Evolutionary conservation across 2,113 vertebrate species (phyloP).

Genomic region (Istiophorus platypterus): DNA sequence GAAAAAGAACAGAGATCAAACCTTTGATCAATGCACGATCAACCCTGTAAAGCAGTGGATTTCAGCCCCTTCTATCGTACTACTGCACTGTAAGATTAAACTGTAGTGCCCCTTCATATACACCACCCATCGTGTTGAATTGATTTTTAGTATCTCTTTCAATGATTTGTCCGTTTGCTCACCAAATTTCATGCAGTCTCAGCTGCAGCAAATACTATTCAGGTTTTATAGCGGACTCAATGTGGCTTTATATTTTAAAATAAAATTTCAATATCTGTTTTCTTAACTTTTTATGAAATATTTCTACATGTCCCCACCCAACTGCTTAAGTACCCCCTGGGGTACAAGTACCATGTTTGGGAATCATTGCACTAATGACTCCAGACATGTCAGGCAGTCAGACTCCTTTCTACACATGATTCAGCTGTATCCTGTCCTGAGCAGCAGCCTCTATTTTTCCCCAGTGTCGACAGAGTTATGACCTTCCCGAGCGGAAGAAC

Average conservation of each 20-base stretch:
- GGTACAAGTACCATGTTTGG: background rate
- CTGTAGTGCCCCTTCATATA: too few relatives aligned
- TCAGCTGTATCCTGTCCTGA: conserved; percentile 54
- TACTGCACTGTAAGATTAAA: too few relatives aligned
- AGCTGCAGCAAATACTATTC: background rate
- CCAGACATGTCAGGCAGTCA: background rate
- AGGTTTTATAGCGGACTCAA: background rate
- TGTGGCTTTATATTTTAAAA: too few relatives aligned
- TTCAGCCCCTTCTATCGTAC: background rate
- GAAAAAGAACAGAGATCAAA: background rate
- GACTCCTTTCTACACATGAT: conserved; percentile 33
- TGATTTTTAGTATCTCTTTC: background rate
- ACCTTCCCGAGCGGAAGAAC: conserved; percentile 63
- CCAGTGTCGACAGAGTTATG: conserved; percentile 60
- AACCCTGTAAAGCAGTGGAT: background rate
- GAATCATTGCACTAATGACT: conserved; percentile 4
- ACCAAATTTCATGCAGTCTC: background rate
- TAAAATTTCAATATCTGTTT: background rate
- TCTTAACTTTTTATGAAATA: background rate
- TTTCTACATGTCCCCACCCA: background rate
- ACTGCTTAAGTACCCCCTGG: too few relatives aligned
- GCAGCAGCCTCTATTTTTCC: conserved; percentile 34
- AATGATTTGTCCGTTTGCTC: too few relatives aligned
- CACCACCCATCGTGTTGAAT: background rate
- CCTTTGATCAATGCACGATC: background rate